phyloP scores from a whole-genome alignment of 2,113 vertebrate genomes.

The Gambusia affinis region DNA sequence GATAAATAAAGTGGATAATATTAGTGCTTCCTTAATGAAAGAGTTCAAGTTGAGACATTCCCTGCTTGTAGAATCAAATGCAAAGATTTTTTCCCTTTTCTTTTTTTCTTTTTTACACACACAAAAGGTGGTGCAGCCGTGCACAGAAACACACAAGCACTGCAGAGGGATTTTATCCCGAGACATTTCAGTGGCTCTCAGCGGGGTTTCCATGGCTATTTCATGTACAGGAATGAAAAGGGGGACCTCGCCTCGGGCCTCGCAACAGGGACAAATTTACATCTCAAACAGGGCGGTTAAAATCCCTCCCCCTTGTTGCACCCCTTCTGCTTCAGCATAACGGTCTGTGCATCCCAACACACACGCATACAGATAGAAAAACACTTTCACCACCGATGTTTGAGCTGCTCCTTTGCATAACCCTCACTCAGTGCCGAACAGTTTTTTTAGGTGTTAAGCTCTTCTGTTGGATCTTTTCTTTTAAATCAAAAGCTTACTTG shows the following conservation, averaged over 20 bases:
- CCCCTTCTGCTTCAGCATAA: conserved; percentile 67
- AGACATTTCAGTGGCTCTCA: conserved; percentile 68
- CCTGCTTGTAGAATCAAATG: background rate
- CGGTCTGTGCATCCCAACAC: conserved; percentile 60
- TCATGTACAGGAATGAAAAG: conserved; percentile 76
- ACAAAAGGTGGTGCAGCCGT: conserved; percentile 27
- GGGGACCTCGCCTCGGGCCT: conserved; percentile 64
- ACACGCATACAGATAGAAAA: conserved; percentile 17
- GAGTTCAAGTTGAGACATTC: background rate
- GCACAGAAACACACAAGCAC: conserved; percentile 18
- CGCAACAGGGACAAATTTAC: conserved; percentile 81
- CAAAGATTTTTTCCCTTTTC: background rate
- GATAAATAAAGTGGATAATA: background rate
- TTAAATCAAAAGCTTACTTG: conserved; percentile 58
- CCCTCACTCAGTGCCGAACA: conserved; percentile 49
- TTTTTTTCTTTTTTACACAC: conserved; percentile 15
- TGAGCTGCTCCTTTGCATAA: conserved; percentile 55
- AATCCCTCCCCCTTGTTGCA: conserved; percentile 50
- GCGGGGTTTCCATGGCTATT: conserved; percentile 82
- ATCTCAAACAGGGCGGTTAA: conserved; percentile 80
- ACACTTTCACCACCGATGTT: conserved; percentile 56
- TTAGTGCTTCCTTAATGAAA: background rate
- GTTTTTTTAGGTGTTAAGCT: conserved; percentile 75
- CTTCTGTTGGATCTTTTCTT: conserved; percentile 57
- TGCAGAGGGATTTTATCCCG: conserved; percentile 66